These are phyloP conservation scores for Eutrigla gurnardus DNA, from an alignment of 2,797 vertebrate genomes.

Conservation along the genomic window DNA sequence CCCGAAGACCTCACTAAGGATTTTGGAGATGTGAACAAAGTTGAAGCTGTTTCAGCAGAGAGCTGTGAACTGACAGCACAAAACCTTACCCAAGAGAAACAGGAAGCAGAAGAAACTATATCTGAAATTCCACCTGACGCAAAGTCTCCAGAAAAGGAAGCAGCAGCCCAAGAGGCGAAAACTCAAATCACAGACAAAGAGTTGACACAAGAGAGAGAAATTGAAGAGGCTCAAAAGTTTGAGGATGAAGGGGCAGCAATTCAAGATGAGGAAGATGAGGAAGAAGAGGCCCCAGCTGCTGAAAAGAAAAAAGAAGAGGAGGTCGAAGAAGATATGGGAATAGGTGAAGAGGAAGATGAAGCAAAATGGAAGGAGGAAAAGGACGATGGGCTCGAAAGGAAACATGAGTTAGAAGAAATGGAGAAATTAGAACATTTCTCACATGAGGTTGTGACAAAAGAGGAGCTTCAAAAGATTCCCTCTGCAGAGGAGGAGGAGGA, in stretches of 20 bases:
- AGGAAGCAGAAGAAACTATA: slow-evolving; percentile 57
- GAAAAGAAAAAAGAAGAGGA: slow-evolving; percentile 69
- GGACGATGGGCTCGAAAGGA: slow-evolving; percentile 79
- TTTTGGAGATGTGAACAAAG: slow-evolving; percentile 87
- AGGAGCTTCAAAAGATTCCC: slow-evolving; percentile 68
- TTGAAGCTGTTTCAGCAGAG: slow-evolving; percentile 58
- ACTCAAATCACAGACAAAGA: slow-evolving; percentile 61
- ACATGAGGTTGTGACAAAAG: slow-evolving; percentile 61
- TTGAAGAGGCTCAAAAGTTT: slow-evolving; percentile 76
- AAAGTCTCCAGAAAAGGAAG: slow-evolving; percentile 72
- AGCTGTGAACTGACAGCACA: slow-evolving; percentile 46
- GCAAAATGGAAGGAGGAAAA: slow-evolving; percentile 81
- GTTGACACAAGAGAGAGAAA: slow-evolving; percentile 60
- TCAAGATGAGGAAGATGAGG: slow-evolving; percentile 83
- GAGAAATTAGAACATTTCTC: slow-evolving; percentile 80
- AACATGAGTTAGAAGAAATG: slow-evolving; percentile 86
- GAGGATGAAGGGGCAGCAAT: slow-evolving; percentile 82
- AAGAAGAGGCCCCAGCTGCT: slow-evolving; percentile 66
- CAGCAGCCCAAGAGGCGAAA: slow-evolving; percentile 42
- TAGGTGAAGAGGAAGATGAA: slow-evolving; percentile 88
- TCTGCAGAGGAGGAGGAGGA: slow-evolving; percentile 77
- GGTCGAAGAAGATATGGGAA: slow-evolving; percentile 79
- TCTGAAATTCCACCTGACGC: slow-evolving; percentile 55
- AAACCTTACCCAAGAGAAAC: slow-evolving; percentile 56
- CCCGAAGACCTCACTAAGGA: slow-evolving; percentile 95